Evolutionary conservation across 2,113 vertebrate species (phyloP).

Genomic region (Miniopterus natalensis): DNA sequence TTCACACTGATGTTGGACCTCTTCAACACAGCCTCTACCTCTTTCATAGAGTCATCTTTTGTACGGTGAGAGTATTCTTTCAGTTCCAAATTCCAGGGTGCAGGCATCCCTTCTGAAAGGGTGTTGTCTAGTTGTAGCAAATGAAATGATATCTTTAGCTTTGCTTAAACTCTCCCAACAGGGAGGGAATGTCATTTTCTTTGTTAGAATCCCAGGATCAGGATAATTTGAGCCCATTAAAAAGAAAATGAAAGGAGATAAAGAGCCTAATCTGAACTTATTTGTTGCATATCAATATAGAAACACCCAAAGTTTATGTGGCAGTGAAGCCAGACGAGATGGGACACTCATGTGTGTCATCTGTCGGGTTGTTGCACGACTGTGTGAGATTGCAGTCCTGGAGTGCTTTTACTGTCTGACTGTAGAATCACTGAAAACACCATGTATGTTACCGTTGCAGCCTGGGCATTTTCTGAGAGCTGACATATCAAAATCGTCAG

Average conservation of each 20-base stretch:
- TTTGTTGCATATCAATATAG: slow-evolving; percentile 72
- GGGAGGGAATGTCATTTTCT: slow-evolving; percentile 53
- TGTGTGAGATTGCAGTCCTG: slow-evolving; percentile 89
- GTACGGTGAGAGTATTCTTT: slow-evolving; percentile 28
- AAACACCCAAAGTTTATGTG: slow-evolving; percentile 63
- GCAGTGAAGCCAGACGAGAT: slow-evolving; percentile 92
- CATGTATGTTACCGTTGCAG: slow-evolving; percentile 92
- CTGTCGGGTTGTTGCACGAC: slow-evolving; percentile 92
- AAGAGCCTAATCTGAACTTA: slow-evolving; percentile 69
- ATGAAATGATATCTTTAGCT: slow-evolving; percentile 37
- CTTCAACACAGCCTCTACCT: neutral
- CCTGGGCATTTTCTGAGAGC: slow-evolving; percentile 92
- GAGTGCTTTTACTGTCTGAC: slow-evolving; percentile 90
- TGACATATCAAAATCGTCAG: slow-evolving; percentile 93
- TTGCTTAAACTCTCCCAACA: slow-evolving; percentile 48
- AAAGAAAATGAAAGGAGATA: slow-evolving; percentile 89
- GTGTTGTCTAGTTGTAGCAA: slow-evolving; percentile 55
- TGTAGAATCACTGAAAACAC: slow-evolving; percentile 89
- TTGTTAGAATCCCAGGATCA: slow-evolving; percentile 38
- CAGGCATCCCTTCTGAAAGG: slow-evolving; percentile 18
- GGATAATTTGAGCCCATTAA: slow-evolving; percentile 86
- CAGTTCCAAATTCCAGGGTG: neutral
- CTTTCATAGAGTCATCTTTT: neutral
- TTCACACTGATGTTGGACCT: neutral
- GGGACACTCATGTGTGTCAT: slow-evolving; percentile 93